Conservation (phyloP, 2,113 vertebrate genomes). For the Brachirus orientalis region DNA sequence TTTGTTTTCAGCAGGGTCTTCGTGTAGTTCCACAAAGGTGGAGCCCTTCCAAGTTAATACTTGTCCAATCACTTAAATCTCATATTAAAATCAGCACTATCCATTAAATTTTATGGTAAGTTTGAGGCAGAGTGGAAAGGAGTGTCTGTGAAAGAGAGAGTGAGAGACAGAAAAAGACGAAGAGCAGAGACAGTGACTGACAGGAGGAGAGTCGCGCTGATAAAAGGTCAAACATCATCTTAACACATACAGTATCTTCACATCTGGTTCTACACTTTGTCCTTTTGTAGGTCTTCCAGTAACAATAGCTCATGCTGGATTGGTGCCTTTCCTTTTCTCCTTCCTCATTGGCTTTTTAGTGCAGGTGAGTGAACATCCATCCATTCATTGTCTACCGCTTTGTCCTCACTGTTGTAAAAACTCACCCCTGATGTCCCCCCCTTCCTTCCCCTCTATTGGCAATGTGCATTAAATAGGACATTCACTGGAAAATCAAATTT, state of each 20-base stretch:
- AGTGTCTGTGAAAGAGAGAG: constrained; percentile 6
- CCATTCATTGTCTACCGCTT: too few relatives aligned
- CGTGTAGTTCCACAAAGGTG: constrained; percentile 66
- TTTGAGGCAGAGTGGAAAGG: constrained; percentile 38
- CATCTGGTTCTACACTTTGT: background rate
- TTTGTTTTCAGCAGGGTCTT: constrained; percentile 74
- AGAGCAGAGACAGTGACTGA: constrained; percentile 14
- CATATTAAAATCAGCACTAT: constrained; percentile 62
- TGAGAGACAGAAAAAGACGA: background rate
- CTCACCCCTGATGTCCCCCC: too few relatives aligned
- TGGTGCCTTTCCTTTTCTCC: constrained; percentile 78
- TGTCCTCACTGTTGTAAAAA: too few relatives aligned
- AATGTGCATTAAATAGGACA: too few relatives aligned
- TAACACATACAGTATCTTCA: background rate
- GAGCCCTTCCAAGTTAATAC: constrained; percentile 60
- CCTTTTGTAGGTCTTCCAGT: constrained; percentile 71
- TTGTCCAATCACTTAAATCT: constrained; percentile 69
- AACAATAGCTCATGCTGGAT: constrained; percentile 73
- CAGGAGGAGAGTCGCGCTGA: constrained; percentile 2
- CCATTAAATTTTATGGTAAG: constrained; percentile 59
- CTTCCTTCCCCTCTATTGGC: too few relatives aligned
- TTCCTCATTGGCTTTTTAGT: constrained; percentile 78
- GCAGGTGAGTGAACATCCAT: constrained; percentile 62
- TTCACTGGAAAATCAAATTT: too few relatives aligned
- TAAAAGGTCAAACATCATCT: background rate